Base-by-base conservation (phyloP, 1,140 invertebrate species). In the Ceratina calcarata region DNA sequence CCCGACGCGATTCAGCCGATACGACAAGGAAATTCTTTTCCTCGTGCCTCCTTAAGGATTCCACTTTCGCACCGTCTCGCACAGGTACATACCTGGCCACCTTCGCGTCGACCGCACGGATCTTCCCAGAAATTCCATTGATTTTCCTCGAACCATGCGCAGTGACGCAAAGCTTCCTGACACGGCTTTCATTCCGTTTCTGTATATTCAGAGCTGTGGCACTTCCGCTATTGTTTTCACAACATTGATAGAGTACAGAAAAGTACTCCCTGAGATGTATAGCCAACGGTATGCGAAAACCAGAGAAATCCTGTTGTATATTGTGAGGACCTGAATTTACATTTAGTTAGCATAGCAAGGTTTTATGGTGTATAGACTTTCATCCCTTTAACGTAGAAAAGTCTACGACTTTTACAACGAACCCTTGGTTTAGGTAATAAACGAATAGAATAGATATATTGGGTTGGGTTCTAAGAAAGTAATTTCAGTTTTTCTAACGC, bases 311-410 rank as follows among this genome's bases (percentile, higher is more conserved):
- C 88, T 75, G 67, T 60, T 68, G 77, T 70, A 79, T 85, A 88
- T 88, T 88, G 88, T 89, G 84, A 86, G 87, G 81, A 89, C 87
- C 75, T 75, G 45, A 71, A 89, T 89, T 89, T 88, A 80, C 87
- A 88, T 89, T 86, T 81, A 74, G 81, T 88, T 87, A 81, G 87
- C 83, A 88, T 88, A 87, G 37, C 81, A 77, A 62, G 37, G 66
- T n/a, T 75, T 20, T 45, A 82, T 57, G 68, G 83, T 74, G 27
- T 57, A 61, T 75, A 68, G 61, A 87, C 88, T 89, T 89, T 88
- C 88, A 88, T 89, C 87, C 83, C 74, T 85, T 89, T 89, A 81
- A 78, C 83, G 86, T 88, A 88, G 81, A 85, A 87, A 89, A 84
- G 80, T 81, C 76, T 15, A 27, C 61, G 61, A 27, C 77, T 79